Percentiles rank a stretch among this genome's conserved stretches.
phyloP scores from a whole-genome alignment of 1,140 invertebrate genomes.

The Antheraea pernyi region DNA sequence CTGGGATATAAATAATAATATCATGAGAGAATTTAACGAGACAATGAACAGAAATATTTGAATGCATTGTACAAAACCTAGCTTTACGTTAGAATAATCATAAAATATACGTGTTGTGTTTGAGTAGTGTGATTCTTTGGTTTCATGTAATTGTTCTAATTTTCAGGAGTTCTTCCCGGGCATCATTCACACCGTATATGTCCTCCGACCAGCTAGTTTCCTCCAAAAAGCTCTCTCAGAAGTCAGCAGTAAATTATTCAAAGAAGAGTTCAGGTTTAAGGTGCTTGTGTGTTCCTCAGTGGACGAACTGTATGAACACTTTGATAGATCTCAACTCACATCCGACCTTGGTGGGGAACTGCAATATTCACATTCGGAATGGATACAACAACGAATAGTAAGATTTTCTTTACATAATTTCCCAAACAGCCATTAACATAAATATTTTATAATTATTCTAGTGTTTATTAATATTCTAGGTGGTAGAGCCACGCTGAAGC shows the following conservation, averaged over 20 bases:
- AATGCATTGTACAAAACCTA: background rate
- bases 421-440: too few relatives aligned
- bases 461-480: too few relatives aligned
- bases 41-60: background rate
- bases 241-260: slow-evolving; percentile 95
- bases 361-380: slow-evolving; percentile 95
- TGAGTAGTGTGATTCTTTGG: too few relatives aligned
- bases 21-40: background rate
- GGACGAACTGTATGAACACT: slow-evolving; percentile 91
- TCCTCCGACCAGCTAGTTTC: slow-evolving; percentile 94
- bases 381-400: slow-evolving; percentile 98
- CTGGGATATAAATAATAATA: background rate
- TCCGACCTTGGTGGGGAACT: slow-evolving; percentile 93
- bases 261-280: slow-evolving; percentile 96
- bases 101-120: too few relatives aligned
- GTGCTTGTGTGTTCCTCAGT: slow-evolving; percentile 89
- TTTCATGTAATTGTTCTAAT: background rate
- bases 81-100: too few relatives aligned
- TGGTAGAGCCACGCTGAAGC: too few relatives aligned
- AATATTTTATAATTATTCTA: too few relatives aligned
- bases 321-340: slow-evolving; percentile 92
- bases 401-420: slow-evolving; percentile 47
- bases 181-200: slow-evolving; percentile 94
- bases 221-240: slow-evolving; percentile 97
- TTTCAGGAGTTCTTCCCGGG: slow-evolving; percentile 95